phyloP scores from a whole-genome alignment of 2,797 vertebrate genomes.

The Pangasius macronema region DNA sequence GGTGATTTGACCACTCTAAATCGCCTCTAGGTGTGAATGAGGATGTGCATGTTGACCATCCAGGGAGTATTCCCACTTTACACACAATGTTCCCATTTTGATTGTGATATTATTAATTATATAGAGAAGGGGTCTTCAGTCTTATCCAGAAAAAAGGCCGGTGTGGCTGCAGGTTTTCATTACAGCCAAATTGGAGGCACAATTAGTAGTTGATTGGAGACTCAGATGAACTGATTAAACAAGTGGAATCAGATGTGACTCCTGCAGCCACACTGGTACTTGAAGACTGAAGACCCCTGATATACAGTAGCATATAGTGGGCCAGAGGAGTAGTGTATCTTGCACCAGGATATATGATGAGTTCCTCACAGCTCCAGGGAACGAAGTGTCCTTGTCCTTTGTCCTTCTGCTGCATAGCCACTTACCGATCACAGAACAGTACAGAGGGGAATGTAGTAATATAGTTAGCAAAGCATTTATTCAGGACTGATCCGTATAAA shows the following conservation, averaged over 20 bases:
- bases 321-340: neutral
- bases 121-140: neutral
- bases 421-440: no score
- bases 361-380: neutral
- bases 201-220: neutral
- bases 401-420: slow-evolving; percentile 21
- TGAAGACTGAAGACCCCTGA: neutral
- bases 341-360: slow-evolving; percentile 1
- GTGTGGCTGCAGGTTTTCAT: neutral
- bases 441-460: neutral
- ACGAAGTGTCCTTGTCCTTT: slow-evolving; percentile 17
- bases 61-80: neutral
- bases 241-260: neutral
- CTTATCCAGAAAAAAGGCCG: neutral
- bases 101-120: neutral
- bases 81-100: neutral
- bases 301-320: neutral
- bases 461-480: neutral
- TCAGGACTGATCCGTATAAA: neutral
- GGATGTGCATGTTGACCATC: neutral
- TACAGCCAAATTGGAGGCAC: neutral
- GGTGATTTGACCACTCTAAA: neutral
- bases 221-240: neutral
- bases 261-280: neutral
- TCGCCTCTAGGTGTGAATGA: neutral